phyloP scores from a whole-genome alignment of 2,888 invertebrate species.

The Cancer borealis region DNA sequence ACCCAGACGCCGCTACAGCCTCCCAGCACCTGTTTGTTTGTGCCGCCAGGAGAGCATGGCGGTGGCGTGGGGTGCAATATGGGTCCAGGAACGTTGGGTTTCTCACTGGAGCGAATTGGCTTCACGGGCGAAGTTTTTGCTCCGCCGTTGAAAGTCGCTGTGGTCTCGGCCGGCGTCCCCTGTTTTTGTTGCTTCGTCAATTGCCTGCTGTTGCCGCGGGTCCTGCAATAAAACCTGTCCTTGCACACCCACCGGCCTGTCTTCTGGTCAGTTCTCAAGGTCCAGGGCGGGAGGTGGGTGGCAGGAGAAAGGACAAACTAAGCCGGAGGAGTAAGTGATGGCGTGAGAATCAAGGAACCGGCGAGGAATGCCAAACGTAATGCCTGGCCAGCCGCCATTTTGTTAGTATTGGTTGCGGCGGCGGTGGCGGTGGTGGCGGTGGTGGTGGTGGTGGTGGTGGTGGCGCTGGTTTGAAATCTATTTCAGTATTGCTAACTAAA shows the following conservation, averaged over 20 bases:
- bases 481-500: neutral
- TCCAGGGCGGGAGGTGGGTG: neutral
- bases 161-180: conserved; percentile 49
- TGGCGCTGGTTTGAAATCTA: neutral
- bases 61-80: conserved; percentile 42
- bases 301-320: neutral
- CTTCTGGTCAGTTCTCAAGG: conserved; percentile 48
- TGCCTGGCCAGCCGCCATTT: conserved; percentile 51
- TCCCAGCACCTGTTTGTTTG: conserved; percentile 23
- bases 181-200: conserved; percentile 73
- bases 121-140: conserved; percentile 43
- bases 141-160: conserved; percentile 67
- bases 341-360: neutral
- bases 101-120: conserved; percentile 58
- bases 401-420: conserved; percentile 13
- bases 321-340: neutral
- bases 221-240: conserved; percentile 72
- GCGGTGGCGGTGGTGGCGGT: conserved; percentile 5
- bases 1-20: neutral
- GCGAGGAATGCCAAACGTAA: neutral
- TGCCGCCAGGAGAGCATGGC: neutral
- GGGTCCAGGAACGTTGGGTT: conserved; percentile 42
- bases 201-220: conserved; percentile 71
- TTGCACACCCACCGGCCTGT: conserved; percentile 48
- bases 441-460: conserved; percentile 43